Percentiles rank a stretch among this genome's conserved stretches.
Evolutionary conservation across 2,888 invertebrate genomes (phyloP).

Genomic region (Himalopsyche tibetana): DNA sequence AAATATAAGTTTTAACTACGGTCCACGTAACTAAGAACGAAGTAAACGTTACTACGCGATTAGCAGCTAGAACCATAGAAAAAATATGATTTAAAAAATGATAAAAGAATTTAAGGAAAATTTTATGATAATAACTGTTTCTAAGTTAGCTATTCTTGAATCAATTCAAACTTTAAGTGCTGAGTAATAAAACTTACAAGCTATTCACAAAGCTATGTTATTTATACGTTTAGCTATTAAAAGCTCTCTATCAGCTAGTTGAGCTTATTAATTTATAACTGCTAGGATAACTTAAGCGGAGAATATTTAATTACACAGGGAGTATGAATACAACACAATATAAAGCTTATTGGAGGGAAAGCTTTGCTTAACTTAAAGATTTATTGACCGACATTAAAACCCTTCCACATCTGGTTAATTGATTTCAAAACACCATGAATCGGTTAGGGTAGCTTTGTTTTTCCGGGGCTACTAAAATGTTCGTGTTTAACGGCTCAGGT

Average conservation of each 20-base stretch:
- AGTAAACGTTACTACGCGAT: too few relatives aligned
- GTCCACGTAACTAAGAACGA: too few relatives aligned
- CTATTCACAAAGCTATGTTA: too few relatives aligned
- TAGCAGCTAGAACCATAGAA: too few relatives aligned
- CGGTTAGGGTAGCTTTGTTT: conserved; percentile 30
- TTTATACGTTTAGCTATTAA: too few relatives aligned
- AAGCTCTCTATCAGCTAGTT: not conserved
- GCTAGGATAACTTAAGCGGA: not conserved
- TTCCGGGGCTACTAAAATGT: conserved; percentile 31
- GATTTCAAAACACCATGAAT: conserved; percentile 22
- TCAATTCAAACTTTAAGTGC: too few relatives aligned
- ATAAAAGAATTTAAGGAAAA: too few relatives aligned
- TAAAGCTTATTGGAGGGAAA: conserved; percentile 21
- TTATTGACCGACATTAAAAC: conserved; percentile 34
- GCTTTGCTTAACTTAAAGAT: conserved; percentile 30
- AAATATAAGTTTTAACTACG: too few relatives aligned
- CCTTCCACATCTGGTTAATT: conserved; percentile 31
- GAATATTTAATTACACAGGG: not conserved
- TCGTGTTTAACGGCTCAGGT: conserved; percentile 34
- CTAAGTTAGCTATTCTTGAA: too few relatives aligned
- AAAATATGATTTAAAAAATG: too few relatives aligned
- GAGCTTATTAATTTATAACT: conserved; percentile 29
- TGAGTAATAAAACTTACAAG: too few relatives aligned
- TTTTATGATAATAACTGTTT: too few relatives aligned
- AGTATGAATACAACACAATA: conserved; percentile 20